Conservation (phyloP, 2,113 vertebrate species). For the Ictidomys tridecemlineatus region DNA sequence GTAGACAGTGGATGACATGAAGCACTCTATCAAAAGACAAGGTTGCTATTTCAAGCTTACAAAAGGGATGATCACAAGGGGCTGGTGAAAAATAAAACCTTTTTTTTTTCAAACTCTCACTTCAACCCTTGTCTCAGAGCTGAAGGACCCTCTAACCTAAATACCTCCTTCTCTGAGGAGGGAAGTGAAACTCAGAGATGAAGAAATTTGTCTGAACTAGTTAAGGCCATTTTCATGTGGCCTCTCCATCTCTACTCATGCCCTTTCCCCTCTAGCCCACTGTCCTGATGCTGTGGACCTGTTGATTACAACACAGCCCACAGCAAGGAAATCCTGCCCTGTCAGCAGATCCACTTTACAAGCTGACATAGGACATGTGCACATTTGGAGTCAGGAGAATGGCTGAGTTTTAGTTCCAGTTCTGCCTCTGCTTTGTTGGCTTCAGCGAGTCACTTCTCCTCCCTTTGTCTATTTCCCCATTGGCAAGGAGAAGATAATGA, state of each 20-base stretch:
- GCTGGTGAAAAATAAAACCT: constrained; percentile 16
- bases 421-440: constrained; percentile 68
- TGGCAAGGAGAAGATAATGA: constrained; percentile 81
- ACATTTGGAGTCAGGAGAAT: not conserved
- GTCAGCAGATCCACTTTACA: constrained; percentile 61
- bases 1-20: not conserved
- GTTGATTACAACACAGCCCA: constrained; percentile 62
- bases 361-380: constrained; percentile 59
- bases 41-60: constrained; percentile 25
- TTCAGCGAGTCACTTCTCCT: constrained; percentile 70
- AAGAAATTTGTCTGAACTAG: not conserved
- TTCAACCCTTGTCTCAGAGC: not conserved
- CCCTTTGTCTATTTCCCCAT: constrained; percentile 77
- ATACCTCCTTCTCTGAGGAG: not conserved
- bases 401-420: constrained; percentile 66
- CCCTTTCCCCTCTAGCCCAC: constrained; percentile 28
- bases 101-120: constrained; percentile 43
- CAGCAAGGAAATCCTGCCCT: constrained; percentile 21
- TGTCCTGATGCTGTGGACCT: not conserved
- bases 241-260: not conserved
- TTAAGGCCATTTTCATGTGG: not conserved
- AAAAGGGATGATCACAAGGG: not conserved
- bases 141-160: not conserved
- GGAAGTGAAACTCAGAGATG: not conserved
- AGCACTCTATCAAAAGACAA: not conserved